Evolutionary conservation across 2,113 vertebrate genomes (phyloP), one percentile per base, ranked within the genome.

Genomic region (Pteronura brasiliensis): DNA sequence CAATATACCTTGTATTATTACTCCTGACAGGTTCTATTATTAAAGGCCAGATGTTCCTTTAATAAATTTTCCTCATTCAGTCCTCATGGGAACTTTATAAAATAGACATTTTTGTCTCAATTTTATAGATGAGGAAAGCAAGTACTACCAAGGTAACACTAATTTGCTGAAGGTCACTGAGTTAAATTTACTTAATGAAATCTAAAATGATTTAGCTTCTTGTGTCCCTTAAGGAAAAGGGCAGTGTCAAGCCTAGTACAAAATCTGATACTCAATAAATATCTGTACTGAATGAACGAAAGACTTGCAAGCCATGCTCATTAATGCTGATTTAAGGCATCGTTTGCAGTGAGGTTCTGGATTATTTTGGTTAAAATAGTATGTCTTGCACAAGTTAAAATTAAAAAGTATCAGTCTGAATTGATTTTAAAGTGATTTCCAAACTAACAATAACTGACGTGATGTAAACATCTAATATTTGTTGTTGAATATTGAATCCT

Each of bases 91-190:
- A 96, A 93, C 36, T 87, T 81, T 88, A 67, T 85, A 79, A 93
- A 87, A 85, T 34, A 76, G 63, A 39, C 15, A 59, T 91, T 95
- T 95, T 95, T 86, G 6, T 88, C 81, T 96, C 82, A 47, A 94
- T 91, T 93, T 95, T 88, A 82, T 55, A 93, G 59, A 83, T 86
- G 61, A 96, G 47, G 18, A 95, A 83, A 86, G 29, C 47, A 92
- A 95, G 61, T 27, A 69, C 4, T 57, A 85, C 29, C 25, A 72
- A 90, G 34, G 25, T 76, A 86, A 90, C 8, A 65, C 4, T 81
- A 86, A 69, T 7, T 83, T 79, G 31, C 18, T 61, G 31, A 89
- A 61, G 15, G 61, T 93, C 90, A 65, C 3, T 86, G 39, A 83
- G n/a, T 59, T 77, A 88, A 49, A 90, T 72, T 94, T 85, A 90